Base-by-base conservation (phyloP, 1,140 invertebrate species). In the Pseudomyrmex pallidus region DNA sequence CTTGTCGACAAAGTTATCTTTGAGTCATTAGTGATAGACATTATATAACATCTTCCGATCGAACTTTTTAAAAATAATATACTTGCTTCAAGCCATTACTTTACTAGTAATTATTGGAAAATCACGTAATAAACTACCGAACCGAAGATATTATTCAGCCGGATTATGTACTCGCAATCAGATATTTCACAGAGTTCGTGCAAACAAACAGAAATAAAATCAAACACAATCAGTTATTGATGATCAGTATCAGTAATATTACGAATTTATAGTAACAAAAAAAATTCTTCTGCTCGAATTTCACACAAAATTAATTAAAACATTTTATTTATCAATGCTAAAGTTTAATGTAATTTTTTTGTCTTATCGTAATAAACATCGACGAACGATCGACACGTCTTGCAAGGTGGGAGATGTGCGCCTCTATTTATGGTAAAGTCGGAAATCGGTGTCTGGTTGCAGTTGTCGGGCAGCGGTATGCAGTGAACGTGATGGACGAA, bases 401-500 rank as follows among this genome's bases (percentile, higher is more conserved):
- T 74, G 70, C 17, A 46, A 67, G 61, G 78, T 70, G 74, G 86
- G 20, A 84, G 66, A 85, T 88, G 73, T 88, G 77, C 87, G 84
- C 61, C 74, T 89, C 35, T 25, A 35, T 35, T 35, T 87, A 86
- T 90, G 87, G 85, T 85, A 91, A 91, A 86, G 63, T 80, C 89
- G 89, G 89, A 90, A 90, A 90, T 70, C 88, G 85, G 77, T 92
- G 91, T 95, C 93, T 94, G 93, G 94, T 96, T 96, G 92, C 96
- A 98, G 98, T 98, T 94, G 98, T 98, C 91, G 96, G 97, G 90
- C 97, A 98, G 95, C 95, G 96, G 84, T 99, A 98, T 95, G 97
- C 96, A 91, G 97, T 97, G 90, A 97, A 97, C 95, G 96, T 98
- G 91, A 97, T 98, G 96, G 97, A 98, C 93, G 97, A 98, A 94